phyloP scores from a whole-genome alignment of 2,888 invertebrate genomes.

The Sclerodermus sp. region DNA sequence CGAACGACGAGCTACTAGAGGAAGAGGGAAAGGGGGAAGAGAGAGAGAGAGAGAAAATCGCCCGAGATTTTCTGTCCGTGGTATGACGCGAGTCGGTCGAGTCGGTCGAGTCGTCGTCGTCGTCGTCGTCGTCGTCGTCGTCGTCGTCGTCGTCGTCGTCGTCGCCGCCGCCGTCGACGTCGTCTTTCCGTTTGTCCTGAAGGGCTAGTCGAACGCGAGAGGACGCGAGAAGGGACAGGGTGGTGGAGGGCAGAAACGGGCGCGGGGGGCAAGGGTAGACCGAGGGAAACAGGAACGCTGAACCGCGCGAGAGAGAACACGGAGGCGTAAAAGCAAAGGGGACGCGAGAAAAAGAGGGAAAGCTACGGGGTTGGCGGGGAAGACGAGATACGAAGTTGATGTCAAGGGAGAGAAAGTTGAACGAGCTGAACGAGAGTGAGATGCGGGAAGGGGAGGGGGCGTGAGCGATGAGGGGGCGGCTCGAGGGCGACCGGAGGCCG shows the following conservation, averaged over 20 bases:
- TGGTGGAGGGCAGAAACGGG: no score
- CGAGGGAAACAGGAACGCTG: no score
- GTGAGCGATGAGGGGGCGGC: conserved; percentile 37
- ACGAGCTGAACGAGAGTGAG: conserved; percentile 16
- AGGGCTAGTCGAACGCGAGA: conserved; percentile 3
- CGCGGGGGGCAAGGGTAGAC: no score
- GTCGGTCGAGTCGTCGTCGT: no score
- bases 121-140: no score
- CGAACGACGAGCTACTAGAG: conserved; percentile 26
- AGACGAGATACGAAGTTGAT: conserved; percentile 21
- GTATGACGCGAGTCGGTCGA: no score
- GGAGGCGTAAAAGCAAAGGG: neutral
- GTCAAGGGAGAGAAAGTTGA: conserved; percentile 35
- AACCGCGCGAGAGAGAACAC: no score
- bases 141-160: no score
- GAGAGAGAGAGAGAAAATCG: conserved; percentile 7
- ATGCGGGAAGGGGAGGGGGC: conserved; percentile 20
- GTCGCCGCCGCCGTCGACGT: no score
- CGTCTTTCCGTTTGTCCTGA: conserved; percentile 15
- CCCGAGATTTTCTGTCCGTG: conserved; percentile 23
- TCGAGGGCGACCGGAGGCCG: conserved; percentile 29
- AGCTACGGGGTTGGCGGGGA: conserved; percentile 3
- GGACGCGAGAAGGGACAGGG: neutral
- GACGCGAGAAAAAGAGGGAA: neutral
- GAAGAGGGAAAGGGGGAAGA: no score